phyloP scores from a whole-genome alignment of 2,797 vertebrate genomes.

The Dromococcyx pavoninus region DNA sequence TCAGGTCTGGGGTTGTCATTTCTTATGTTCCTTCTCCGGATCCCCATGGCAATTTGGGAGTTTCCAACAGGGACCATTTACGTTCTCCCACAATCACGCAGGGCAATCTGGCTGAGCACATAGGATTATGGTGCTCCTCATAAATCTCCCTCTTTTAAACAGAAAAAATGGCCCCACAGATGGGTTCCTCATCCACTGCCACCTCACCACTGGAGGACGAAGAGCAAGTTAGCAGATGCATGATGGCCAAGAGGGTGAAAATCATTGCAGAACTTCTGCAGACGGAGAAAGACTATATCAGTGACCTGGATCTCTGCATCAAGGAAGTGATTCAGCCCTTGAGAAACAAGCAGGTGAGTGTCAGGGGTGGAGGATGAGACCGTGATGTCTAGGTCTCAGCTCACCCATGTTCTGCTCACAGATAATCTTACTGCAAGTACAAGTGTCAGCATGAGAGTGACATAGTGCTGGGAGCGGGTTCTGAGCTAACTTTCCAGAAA shows the following conservation, averaged over 20 bases:
- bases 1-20: background rate
- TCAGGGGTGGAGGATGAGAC: accelerated
- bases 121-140: background rate
- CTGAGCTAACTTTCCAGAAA: background rate
- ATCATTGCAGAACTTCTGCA: conserved; percentile 91
- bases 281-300: conserved; percentile 91
- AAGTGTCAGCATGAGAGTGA: background rate
- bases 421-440: background rate
- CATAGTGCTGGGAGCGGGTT: accelerated
- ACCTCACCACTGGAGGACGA: conserved; percentile 78
- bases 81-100: accelerated
- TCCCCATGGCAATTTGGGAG: background rate
- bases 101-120: background rate
- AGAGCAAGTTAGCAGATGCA: conserved; percentile 76
- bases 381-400: background rate
- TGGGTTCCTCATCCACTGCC: conserved; percentile 55
- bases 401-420: background rate
- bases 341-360: conserved; percentile 80
- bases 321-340: conserved; percentile 90
- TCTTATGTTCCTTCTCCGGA: background rate
- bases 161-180: conserved; percentile 91
- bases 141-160: conserved; percentile 1
- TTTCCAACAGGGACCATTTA: background rate
- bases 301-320: conserved; percentile 88
- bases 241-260: conserved; percentile 90